phyloP scores from a whole-genome alignment of 2,888 invertebrate species.

The Oligia fasciuncula region DNA sequence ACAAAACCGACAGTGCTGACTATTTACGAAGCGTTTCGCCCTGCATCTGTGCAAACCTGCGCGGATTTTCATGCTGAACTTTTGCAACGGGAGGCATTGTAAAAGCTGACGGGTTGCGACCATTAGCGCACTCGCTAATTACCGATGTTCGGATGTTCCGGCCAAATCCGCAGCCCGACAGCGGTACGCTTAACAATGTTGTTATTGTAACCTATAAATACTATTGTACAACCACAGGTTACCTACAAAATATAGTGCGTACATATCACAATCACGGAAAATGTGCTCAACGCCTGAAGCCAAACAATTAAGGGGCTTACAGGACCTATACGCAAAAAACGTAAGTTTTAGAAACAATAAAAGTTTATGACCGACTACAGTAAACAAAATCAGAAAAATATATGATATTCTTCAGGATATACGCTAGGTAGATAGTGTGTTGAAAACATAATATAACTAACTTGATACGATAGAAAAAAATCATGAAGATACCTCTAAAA shows the following conservation, averaged over 20 bases:
- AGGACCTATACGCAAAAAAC: too few relatives aligned
- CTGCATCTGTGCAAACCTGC: slow-evolving; percentile 63
- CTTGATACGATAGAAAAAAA: too few relatives aligned
- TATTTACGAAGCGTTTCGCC: slow-evolving; percentile 69
- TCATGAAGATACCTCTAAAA: too few relatives aligned
- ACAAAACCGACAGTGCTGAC: slow-evolving; percentile 65
- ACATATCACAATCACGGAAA: neutral
- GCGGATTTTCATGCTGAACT: slow-evolving; percentile 69
- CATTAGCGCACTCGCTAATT: slow-evolving; percentile 82
- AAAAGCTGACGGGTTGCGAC: slow-evolving; percentile 75
- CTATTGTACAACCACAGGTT: neutral
- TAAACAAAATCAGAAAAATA: too few relatives aligned
- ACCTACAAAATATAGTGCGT: neutral
- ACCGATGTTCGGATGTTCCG: slow-evolving; percentile 77
- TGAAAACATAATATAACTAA: too few relatives aligned
- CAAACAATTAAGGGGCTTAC: neutral
- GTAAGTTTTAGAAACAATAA: too few relatives aligned
- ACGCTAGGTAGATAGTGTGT: too few relatives aligned
- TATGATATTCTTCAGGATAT: too few relatives aligned
- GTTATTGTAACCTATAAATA: slow-evolving; percentile 27
- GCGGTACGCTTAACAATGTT: slow-evolving; percentile 54
- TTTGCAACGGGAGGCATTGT: slow-evolving; percentile 68
- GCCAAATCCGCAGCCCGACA: slow-evolving; percentile 70
- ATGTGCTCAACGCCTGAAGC: neutral
- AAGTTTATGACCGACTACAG: too few relatives aligned